Evolutionary conservation across 2,797 vertebrate genomes (phyloP), one percentile per base, ranked within the genome.

Genomic region (Rhyacichthys aspro): DNA sequence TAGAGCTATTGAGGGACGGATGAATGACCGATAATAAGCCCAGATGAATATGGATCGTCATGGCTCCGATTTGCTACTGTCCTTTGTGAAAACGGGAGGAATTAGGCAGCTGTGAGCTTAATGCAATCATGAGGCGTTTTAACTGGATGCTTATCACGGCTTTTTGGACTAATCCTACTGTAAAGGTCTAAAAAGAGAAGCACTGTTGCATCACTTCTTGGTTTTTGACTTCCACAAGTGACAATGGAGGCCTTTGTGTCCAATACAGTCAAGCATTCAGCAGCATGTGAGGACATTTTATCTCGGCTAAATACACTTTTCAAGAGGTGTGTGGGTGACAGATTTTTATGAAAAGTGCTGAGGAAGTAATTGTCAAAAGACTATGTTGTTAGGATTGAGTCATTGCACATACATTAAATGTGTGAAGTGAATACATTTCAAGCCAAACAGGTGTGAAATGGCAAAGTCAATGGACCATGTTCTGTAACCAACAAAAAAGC

Each of bases 31-130:
- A 83, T 83, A 85, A 87, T 81, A 75, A 81, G 79, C 76, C 59
- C 71, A 73, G 74, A 80, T 88, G 87, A 89, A 89, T 88, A 89
- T 85, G 84, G 81, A 87, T 85, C 1, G 63, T 49, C 78, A 77
- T 74, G 81, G 76, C 64, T 72, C 67, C 0, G 41, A 65, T 78
- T 74, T 60, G 80, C 79, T 68, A 79, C 80, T 78, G 84, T 81
- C 74, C 71, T 63, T 78, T 82, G 84, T 79, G 69, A 56, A 67
- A 49, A 18, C 43, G 50, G 55, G 67, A 42, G 39, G 54, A 81
- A 74, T 76, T 46, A 67, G 67, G 68, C 84, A 84, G 81, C 76
- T 84, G 85, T 75, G 72, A 43, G 11, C 32, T 71, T 67, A 63
- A 38, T 61, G 46, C 63, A 61, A 69, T 77, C 72, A 28, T 15